A percentile compares a stretch with the other conserved stretches of the same genome.
phyloP scores from a whole-genome alignment of 1,140 invertebrate species.

The Platyscapa corneri region DNA sequence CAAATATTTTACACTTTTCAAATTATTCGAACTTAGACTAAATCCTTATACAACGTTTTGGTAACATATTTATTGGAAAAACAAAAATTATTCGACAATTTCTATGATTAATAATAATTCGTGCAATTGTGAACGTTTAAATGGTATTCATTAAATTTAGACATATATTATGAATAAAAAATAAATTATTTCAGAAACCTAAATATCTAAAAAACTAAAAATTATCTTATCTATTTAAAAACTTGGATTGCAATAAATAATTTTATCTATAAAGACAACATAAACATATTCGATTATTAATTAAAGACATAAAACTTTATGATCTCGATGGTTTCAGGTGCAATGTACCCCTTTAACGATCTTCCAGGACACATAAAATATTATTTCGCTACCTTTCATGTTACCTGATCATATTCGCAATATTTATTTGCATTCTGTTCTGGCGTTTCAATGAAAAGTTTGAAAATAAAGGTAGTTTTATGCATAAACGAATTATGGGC shows the following conservation, averaged over 20 bases:
- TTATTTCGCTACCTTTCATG: constrained; percentile 3
- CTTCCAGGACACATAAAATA: background rate
- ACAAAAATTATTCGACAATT: too few species aligned
- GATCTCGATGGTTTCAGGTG: background rate
- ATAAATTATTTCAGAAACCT: too few species aligned
- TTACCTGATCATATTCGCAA: background rate
- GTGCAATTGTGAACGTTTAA: too few species aligned
- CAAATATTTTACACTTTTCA: too few species aligned
- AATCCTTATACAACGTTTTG: too few species aligned
- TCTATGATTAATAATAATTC: too few species aligned
- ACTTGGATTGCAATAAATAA: background rate
- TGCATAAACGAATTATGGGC: constrained; percentile 9
- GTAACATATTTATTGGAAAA: too few species aligned
- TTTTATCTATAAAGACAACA: background rate
- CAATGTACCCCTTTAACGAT: background rate
- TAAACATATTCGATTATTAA: constrained; percentile 25
- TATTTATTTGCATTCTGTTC: background rate
- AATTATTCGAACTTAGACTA: too few species aligned
- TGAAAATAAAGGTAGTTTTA: constrained; percentile 18
- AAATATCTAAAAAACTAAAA: too few species aligned
- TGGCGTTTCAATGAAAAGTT: constrained; percentile 7
- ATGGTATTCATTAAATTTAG: too few species aligned
- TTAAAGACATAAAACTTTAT: constrained; percentile 29
- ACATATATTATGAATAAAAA: too few species aligned
- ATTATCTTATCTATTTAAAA: background rate